These are phyloP conservation scores for human (Homo sapiens) DNA, from an alignment of 2,113 vertebrate species.

Conservation along the genomic window GRCh38 chr9:24210501-24211000, in stretches of 20 bases:
- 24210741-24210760: background rate
- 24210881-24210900: background rate
- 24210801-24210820: background rate
- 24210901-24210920: background rate
- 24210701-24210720: background rate
- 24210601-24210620: background rate
- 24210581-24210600: background rate
- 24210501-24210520: background rate
- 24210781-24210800: background rate
- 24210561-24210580: background rate
- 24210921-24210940: background rate
- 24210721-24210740: background rate
- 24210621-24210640: background rate
- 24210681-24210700: background rate
- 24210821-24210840: background rate
- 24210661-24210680: background rate
- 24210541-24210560: background rate
- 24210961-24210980: background rate
- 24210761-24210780: background rate
- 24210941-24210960: background rate
- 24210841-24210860: no score
- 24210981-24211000: background rate
- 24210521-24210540: background rate
- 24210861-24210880: background rate
- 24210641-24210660: background rate